A percentile compares a stretch with the other conserved stretches of the same genome.
Evolutionary conservation across 1,140 invertebrate species (phyloP).

Genomic region (Pissodes strobi): DNA sequence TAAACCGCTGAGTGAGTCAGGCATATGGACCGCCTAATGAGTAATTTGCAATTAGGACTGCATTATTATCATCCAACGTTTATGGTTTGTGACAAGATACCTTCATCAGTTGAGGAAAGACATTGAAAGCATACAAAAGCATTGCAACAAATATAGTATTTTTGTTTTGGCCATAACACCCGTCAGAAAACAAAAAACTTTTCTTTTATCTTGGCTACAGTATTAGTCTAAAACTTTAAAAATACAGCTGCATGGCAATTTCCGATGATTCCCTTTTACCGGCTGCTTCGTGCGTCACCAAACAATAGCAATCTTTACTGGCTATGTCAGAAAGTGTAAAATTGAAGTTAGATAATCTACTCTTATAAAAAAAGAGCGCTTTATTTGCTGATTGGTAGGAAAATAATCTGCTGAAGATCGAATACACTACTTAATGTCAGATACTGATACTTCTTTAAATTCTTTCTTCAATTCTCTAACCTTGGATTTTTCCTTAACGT

Average conservation of each 20-base stretch:
- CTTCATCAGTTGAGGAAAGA: not conserved
- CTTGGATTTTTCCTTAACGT: no score
- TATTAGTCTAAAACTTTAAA: not conserved
- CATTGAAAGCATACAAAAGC: conserved; percentile 1
- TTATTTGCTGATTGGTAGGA: not conserved
- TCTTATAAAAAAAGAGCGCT: not conserved
- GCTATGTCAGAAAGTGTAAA: no score
- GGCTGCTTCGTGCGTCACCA: not conserved
- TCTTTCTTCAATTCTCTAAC: no score
- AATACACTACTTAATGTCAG: not conserved
- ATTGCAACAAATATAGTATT: not conserved
- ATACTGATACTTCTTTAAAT: no score
- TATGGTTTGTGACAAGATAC: no score
- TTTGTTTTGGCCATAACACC: conserved; percentile 1
- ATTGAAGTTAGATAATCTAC: no score
- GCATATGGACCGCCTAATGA: no score
- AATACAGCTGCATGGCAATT: not conserved
- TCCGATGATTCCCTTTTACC: not conserved
- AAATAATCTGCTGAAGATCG: no score
- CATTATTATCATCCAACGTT: no score
- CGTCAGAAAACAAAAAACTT: not conserved
- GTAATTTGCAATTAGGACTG: no score
- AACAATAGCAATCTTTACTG: not conserved
- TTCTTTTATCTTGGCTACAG: not conserved
- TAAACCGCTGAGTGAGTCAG: no score